Base-by-base conservation (phyloP, 2,888 invertebrate species). In the Nudaria mundana region DNA sequence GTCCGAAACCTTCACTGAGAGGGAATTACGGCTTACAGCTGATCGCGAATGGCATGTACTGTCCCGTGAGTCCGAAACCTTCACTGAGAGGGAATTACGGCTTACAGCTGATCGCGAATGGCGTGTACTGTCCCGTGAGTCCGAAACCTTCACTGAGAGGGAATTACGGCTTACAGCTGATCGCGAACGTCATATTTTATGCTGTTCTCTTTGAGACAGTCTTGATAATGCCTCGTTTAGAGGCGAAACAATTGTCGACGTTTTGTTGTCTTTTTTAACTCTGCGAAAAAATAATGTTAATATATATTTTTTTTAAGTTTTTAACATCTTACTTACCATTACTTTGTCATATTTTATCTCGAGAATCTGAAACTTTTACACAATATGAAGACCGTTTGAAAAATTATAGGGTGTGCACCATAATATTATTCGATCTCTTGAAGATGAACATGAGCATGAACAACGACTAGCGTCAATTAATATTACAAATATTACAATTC, bases 21-120 rank as follows among this genome's bases (percentile, higher is more conserved):
- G 30, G 15, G 30, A 43, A 35, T 31, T 43, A 30, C 30, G 37
- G n/a, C 37, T 43, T 11, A 28, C 36, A 18, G 30, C 23, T 30
- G 22, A 29, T n/a, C 30, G 30, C 23, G 30, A 20, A 37, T 20
- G 29, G 12, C 35, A 33, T 36, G 6, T 5, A 20, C 20, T 20
- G 8, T 20, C 20, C 6, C 20, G 20, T 5, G 20, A 20, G 20
- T 37, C 11, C 25, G 31, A 37, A 37, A 37, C 37, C 16, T 20
- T 11, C 31, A 37, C 29, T 29, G 29, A 29, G 11, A 29, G 29
- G 29, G 29, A 29, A 29, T 29, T 29, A 29, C 29, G 29, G 12
- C 29, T 29, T 14, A 29, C 29, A 29, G 29, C 13, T 29, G 29
- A 29, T 5, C 29, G 29, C 29, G 29, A 29, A 29, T 8, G 20